Evolutionary conservation across 2,113 vertebrate species (phyloP), one percentile per base, ranked within the genome.

Genomic region (Clinocottus analis): DNA sequence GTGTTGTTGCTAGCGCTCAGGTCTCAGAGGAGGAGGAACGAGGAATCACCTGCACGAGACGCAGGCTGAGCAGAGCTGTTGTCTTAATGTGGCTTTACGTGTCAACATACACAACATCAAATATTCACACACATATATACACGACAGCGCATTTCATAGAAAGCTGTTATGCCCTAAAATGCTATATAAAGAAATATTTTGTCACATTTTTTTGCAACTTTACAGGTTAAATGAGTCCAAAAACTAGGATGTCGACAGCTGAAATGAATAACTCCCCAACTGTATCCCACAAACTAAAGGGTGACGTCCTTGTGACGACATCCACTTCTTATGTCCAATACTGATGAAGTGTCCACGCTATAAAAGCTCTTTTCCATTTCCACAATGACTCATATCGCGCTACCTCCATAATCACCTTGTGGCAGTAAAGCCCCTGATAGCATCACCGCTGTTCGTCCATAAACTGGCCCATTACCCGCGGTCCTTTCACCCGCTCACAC

Each of bases 381-480:
- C 23, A 47, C 43, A 19, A 73, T 47, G 71, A 80, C 25, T 67
- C 55, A 21, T 25, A 66, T 68, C 21, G 56, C 67, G 74, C 56
- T 21, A 56, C 33, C 58, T 58, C 62, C 21, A 65, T 45, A 37
- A 74, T 83, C 81, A 64, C 59, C 39, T 58, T 58, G 33, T 61
- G 37, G 55, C 31, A 62, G 29, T n/a, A 23, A 66, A 72, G 35
- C 59, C 25, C 27, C 43, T 63, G 39, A 61, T 65, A 63, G 37
- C 79, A 60, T 60, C 35, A 16, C 60, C 27, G 35, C 60, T 84
- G 61, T 63, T 25, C 23, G 33, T 17, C 63, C 74, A 78, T 89
- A 82, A 90, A 86, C 87, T 19, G 27, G 70, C 33, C 75, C 80
- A 80, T 91, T 90, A 90, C 29, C 37, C 29, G 2, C 67, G 21